Evolutionary conservation across 2,113 vertebrate species (phyloP), one percentile per base, ranked within the genome.

Genomic region (Puntigrus tetrazona): DNA sequence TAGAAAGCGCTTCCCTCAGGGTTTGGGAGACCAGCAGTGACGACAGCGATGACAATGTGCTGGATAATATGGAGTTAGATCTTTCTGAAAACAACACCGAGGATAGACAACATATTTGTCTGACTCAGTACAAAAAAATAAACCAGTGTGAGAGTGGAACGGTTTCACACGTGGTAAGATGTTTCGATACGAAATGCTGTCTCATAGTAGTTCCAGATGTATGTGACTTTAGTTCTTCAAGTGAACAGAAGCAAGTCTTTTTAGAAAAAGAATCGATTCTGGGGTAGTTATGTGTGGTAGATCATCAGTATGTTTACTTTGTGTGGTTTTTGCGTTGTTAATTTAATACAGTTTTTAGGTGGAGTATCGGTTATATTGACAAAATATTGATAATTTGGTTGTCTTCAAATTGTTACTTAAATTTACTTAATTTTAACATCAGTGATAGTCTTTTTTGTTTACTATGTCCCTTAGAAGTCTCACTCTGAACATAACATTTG

Each of bases 71-170:
- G 57, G 55, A 7, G 11, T 34, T 47, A 22, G 38, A 63, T 70
- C n/a, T 63, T 18, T 31, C 50, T 61, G 81, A 76, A 65, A 27
- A 55, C 36, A 57, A 50, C 10, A 14, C 18, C 0, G 73, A 91
- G n/a, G 86, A 92, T 50, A 76, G 52, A 18, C 76, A 78, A 47
- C 90, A 86, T 47, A 92, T 95, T 50, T 94, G 91, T 83, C 88
- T 90, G 13, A 43, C 77, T 22, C 73, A 86, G 41, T 89, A 92
- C 47, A 88, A 43, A 59, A 92, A 89, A 86, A 61, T 90, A 16
- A 89, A 63, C 50, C 81, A 47, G 38, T 61, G 90, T 29, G 88
- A 91, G 79, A 80, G 87, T 27, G 86, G 86, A 84, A 41, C 65
- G 36, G 7, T 47, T 84, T 85, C 88, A 52, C n/a, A 75, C 7